phyloP scores from a whole-genome alignment of 1,140 invertebrate genomes.

The Drosophila biarmipes region DNA sequence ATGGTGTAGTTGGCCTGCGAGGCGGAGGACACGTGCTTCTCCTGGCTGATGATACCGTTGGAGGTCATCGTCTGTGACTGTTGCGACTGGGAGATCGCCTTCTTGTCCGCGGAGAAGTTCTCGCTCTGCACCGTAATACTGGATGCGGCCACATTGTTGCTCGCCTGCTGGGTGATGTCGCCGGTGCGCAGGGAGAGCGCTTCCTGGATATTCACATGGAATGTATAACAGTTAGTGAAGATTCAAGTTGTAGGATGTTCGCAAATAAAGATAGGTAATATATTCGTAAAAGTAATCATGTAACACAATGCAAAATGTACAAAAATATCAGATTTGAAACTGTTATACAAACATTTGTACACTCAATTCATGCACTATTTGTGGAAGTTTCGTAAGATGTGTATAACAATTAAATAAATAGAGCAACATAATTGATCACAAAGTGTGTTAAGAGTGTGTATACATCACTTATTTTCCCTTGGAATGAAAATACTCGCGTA shows the following conservation, averaged over 20 bases:
- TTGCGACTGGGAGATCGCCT: slow-evolving; percentile 92
- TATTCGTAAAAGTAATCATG: background rate
- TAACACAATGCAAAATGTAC: slow-evolving; percentile 17
- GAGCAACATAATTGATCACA: no score
- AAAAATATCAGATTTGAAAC: slow-evolving; percentile 6
- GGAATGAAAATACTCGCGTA: background rate
- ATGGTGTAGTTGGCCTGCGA: slow-evolving; percentile 92
- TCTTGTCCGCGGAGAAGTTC: slow-evolving; percentile 93
- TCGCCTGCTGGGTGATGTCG: slow-evolving; percentile 93
- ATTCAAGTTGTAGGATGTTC: background rate
- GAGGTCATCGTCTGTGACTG: slow-evolving; percentile 92
- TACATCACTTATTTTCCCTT: background rate
- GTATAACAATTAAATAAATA: no score
- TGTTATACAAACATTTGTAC: slow-evolving; percentile 10
- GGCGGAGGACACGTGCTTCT: slow-evolving; percentile 88
- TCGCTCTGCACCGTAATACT: slow-evolving; percentile 94
- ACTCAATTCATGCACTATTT: background rate
- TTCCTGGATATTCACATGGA: slow-evolving; percentile 86
- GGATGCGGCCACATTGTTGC: slow-evolving; percentile 90
- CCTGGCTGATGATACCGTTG: slow-evolving; percentile 90
- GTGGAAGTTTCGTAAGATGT: no score
- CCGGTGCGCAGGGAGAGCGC: slow-evolving; percentile 92
- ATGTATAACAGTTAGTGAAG: slow-evolving; percentile 18
- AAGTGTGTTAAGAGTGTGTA: background rate
- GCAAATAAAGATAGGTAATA: background rate